Evolutionary conservation across 1,140 invertebrate genomes (phyloP), one percentile per base, ranked within the genome.

Genomic region (Drosophila gunungcola): DNA sequence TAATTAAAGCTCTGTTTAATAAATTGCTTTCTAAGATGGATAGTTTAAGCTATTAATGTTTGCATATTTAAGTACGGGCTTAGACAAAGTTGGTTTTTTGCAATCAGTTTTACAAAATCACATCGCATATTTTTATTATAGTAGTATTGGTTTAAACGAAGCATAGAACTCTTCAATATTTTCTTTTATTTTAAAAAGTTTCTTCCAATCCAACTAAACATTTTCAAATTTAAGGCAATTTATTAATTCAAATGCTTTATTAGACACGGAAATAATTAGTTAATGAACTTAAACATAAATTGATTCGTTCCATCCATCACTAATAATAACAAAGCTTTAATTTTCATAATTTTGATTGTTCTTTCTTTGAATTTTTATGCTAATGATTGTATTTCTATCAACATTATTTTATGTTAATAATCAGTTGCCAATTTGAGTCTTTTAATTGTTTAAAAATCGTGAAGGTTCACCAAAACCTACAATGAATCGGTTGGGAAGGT

Each of bases 221-320:
- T 32, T 25, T 32, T n/a, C 53, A 62, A 58, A 62, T 42, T 42
- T 58, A 42, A 32, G 38, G n/a, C 36, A 42, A 58, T 7, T 58
- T 57, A 57, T 62, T 56, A 62, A 62, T 32, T 58, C 29, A 3
- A 62, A 34, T 58, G 42, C 16, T 12, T 4, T 13, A 41, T 32
- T 58, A 42, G 36, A 32, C 58, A 58, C 27, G 27, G 27, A 6
- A 32, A 32, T 16, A 55, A 32, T 58, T 42, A 21, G 38, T 4
- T 7, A 39, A 62, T 29, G 11, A 39, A 58, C 60, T 62, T 58
- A 58, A 7, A 39, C 16, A 32, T 36, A 21, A 57, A 62, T 42
- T 39, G 53, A 62, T 62, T 62, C 38, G 60, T 34, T 58, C 27
- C 53, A 62, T 32, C 53, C 38, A 62, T 62, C 60, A 62, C 42